These are phyloP conservation scores for Odontamblyopus lacepedii DNA, from an alignment of 2,797 vertebrate species.

Conservation along the genomic window DNA sequence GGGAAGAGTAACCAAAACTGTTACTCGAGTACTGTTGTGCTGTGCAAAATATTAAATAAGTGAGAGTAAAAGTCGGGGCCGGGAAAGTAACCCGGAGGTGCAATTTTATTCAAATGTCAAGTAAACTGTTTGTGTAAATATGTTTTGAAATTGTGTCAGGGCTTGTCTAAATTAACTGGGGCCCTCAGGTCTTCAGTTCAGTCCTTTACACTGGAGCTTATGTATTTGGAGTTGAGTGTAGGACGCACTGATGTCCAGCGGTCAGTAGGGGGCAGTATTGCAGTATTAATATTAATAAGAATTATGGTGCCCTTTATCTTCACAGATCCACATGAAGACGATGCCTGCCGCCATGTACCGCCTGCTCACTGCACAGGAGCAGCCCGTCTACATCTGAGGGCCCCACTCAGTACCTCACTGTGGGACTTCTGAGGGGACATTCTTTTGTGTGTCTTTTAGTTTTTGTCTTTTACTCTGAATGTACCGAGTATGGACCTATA, in stretches of 20 bases:
- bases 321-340: slow-evolving; percentile 98
- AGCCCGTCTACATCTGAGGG: slow-evolving; percentile 79
- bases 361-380: slow-evolving; percentile 92
- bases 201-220: too few relatives aligned
- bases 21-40: too few relatives aligned
- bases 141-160: too few relatives aligned
- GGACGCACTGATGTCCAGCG: background rate
- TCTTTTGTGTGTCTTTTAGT: background rate
- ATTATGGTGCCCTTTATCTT: slow-evolving; percentile 7
- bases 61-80: too few relatives aligned
- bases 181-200: too few relatives aligned
- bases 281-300: background rate
- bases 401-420: background rate
- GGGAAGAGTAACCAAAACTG: too few relatives aligned
- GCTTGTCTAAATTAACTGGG: too few relatives aligned
- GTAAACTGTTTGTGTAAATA: too few relatives aligned
- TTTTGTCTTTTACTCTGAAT: background rate
- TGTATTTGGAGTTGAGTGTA: too few relatives aligned
- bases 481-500: background rate
- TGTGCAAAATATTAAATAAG: too few relatives aligned
- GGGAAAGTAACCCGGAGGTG: too few relatives aligned
- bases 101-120: too few relatives aligned
- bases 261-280: background rate
- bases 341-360: slow-evolving; percentile 99
- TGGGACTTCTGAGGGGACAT: background rate